These are phyloP conservation scores for Strigamia crassipes DNA, from an alignment of 2,888 invertebrate species.

Conservation along the genomic window DNA sequence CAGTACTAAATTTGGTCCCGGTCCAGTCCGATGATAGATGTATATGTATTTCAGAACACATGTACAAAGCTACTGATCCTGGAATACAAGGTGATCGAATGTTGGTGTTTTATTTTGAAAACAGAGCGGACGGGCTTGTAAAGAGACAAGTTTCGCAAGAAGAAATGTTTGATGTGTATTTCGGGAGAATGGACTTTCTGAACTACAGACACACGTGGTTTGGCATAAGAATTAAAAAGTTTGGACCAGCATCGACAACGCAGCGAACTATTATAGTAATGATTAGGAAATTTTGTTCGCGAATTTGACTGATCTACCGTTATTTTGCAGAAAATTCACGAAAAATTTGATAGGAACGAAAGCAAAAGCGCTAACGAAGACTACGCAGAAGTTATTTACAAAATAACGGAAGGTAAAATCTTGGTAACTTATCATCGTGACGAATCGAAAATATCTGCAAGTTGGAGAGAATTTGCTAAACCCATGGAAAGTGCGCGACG, in stretches of 20 bases:
- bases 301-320: background rate
- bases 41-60: slow-evolving; percentile 25
- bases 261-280: slow-evolving; percentile 10
- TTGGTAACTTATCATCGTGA: background rate
- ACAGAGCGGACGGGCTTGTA: slow-evolving; percentile 72
- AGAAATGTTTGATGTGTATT: slow-evolving; percentile 31
- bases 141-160: background rate
- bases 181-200: slow-evolving; percentile 7
- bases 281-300: background rate
- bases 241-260: background rate
- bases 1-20: too few species aligned
- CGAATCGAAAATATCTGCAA: background rate
- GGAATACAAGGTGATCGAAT: slow-evolving; percentile 55
- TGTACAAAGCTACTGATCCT: slow-evolving; percentile 1
- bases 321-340: slow-evolving; percentile 53
- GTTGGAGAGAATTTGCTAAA: slow-evolving; percentile 40
- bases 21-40: too few species aligned
- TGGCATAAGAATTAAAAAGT: slow-evolving; percentile 21
- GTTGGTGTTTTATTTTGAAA: slow-evolving; percentile 63
- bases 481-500: background rate
- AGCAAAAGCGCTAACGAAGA: background rate
- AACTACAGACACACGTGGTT: slow-evolving; percentile 35
- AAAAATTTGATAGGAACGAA: slow-evolving; percentile 11
- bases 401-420: background rate
- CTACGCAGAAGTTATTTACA: slow-evolving; percentile 38